Conservation (phyloP, 1,140 invertebrate genomes). For the Telenomus remus region DNA sequence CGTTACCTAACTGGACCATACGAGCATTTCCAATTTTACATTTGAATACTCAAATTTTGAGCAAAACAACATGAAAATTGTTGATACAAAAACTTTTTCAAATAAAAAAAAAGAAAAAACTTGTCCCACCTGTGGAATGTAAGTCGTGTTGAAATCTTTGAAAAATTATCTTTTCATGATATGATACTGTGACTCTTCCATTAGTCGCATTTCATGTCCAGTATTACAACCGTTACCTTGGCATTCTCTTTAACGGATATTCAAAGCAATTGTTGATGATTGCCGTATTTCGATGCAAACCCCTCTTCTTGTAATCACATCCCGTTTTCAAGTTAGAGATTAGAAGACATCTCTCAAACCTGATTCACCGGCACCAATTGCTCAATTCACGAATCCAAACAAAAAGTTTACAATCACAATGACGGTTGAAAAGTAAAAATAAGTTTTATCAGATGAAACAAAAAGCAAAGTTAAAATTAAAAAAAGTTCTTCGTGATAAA, state of each 20-base stretch:
- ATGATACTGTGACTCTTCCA: slow-evolving; percentile 9
- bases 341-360: slow-evolving; percentile 12
- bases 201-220: slow-evolving; percentile 13
- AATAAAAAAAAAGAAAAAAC: slow-evolving; percentile 1
- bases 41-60: background rate
- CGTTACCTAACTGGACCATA: slow-evolving; percentile 14
- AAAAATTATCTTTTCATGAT: too few species aligned
- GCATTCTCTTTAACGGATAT: slow-evolving; percentile 49
- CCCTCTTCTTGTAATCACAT: slow-evolving; percentile 17
- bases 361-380: background rate
- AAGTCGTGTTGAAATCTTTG: too few species aligned
- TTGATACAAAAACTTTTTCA: background rate
- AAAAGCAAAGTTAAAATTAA: too few species aligned
- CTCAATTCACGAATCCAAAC: background rate
- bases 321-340: slow-evolving; percentile 22
- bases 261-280: slow-evolving; percentile 37
- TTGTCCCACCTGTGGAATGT: too few species aligned
- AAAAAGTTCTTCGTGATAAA: too few species aligned
- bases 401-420: too few species aligned
- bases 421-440: too few species aligned
- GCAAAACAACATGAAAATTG: too few species aligned
- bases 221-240: slow-evolving; percentile 39
- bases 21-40: background rate
- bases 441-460: too few species aligned
- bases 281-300: slow-evolving; percentile 23